Percentiles rank a stretch among this genome's conserved stretches.
These are phyloP conservation scores for Sarcophilus harrisii DNA, from an alignment of 2,797 vertebrate genomes.

Conservation along the genomic window DNA sequence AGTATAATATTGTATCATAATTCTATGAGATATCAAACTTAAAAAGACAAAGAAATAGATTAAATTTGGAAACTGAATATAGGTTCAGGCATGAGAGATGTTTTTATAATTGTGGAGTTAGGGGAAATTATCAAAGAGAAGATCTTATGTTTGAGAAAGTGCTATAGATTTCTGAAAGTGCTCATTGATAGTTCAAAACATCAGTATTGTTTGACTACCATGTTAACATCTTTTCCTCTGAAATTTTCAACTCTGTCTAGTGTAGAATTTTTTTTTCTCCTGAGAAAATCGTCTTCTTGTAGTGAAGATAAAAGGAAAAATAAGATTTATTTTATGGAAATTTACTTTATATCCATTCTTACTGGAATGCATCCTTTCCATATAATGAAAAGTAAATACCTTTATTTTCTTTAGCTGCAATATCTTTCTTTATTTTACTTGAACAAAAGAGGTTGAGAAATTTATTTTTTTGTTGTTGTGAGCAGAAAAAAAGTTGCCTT, in stretches of 20 bases:
- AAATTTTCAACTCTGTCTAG: neutral
- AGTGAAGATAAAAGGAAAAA: slow-evolving; percentile 6
- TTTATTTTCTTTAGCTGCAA: slow-evolving; percentile 20
- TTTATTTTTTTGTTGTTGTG: neutral
- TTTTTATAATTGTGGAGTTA: accelerated
- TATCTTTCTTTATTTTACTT: neutral
- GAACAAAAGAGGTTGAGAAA: neutral
- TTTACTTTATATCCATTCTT: neutral
- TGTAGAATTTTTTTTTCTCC: neutral
- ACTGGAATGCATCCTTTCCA: neutral
- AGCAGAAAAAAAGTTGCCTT: neutral
- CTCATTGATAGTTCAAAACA: neutral
- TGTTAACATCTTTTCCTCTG: neutral
- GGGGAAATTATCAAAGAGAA: too few species aligned
- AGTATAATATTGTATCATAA: neutral
- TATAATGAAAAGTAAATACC: neutral
- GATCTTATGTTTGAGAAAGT: neutral
- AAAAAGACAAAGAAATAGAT: neutral
- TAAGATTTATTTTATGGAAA: slow-evolving; percentile 17
- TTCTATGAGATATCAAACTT: neutral
- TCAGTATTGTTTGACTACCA: neutral
- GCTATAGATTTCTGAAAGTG: neutral
- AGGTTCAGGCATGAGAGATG: neutral
- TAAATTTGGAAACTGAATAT: neutral
- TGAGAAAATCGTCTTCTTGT: neutral